Conservation (phyloP, 2,113 vertebrate genomes). For the Antigone vipio region DNA sequence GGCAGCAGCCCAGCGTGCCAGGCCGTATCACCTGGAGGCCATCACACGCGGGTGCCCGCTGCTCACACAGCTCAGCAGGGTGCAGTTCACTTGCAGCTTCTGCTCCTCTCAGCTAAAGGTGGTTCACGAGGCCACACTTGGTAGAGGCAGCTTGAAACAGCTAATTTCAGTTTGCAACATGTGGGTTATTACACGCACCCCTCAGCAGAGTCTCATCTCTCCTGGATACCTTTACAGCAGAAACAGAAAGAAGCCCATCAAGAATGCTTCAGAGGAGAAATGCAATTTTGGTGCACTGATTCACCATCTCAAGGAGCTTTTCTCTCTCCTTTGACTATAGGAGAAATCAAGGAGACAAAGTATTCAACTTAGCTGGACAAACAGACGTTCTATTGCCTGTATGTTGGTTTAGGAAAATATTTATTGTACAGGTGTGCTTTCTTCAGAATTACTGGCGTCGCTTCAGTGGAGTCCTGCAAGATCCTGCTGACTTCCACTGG, state of each 20-base stretch:
- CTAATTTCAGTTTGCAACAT: background rate
- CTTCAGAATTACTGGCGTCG: background rate
- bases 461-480: background rate
- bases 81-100: background rate
- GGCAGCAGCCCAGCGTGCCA: background rate
- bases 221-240: background rate
- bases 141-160: background rate
- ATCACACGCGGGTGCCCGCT: fast-evolving
- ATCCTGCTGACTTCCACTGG: background rate
- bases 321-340: background rate
- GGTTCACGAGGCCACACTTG: background rate
- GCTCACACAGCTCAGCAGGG: background rate
- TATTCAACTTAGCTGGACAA: background rate
- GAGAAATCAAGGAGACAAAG: background rate
- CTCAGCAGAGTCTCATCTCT: background rate
- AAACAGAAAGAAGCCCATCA: background rate
- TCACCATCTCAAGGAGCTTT: background rate
- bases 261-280: background rate
- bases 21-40: background rate
- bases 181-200: background rate
- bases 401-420: background rate
- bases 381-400: background rate
- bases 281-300: background rate
- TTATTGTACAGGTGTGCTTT: background rate
- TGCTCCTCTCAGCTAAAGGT: background rate